Conservation (phyloP, 2,888 invertebrate species). For the Aspidiotus rigidus region DNA sequence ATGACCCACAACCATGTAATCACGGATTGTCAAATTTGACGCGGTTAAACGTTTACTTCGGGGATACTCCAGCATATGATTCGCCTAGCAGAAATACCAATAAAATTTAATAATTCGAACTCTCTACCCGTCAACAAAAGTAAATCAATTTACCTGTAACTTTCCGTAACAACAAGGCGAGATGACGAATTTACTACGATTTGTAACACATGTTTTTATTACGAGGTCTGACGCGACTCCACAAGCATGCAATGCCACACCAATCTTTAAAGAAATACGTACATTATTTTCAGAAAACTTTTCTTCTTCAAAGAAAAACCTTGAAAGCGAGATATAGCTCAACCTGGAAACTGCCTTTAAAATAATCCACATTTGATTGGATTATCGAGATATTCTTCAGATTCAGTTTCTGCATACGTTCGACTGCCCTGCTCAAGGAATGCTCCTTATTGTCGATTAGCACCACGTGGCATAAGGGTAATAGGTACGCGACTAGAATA, state of each 20-base stretch:
- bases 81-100: slow-evolving; percentile 26
- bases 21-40: slow-evolving; percentile 43
- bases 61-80: slow-evolving; percentile 72
- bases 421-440: slow-evolving; percentile 64
- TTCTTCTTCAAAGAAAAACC: background rate
- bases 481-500: slow-evolving; percentile 66
- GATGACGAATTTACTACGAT: slow-evolving; percentile 70
- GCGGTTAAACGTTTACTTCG: slow-evolving; percentile 49
- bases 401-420: slow-evolving; percentile 56
- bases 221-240: slow-evolving; percentile 91
- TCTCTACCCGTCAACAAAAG: background rate
- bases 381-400: slow-evolving; percentile 65
- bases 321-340: background rate
- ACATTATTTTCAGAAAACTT: background rate
- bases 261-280: slow-evolving; percentile 57
- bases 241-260: slow-evolving; percentile 85
- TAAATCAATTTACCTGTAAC: slow-evolving; percentile 5
- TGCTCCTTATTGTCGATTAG: slow-evolving; percentile 87
- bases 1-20: slow-evolving; percentile 75
- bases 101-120: background rate
- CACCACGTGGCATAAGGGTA: slow-evolving; percentile 69
- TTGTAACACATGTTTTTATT: slow-evolving; percentile 67
- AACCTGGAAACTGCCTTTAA: slow-evolving; percentile 53
- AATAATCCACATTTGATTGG: slow-evolving; percentile 87
- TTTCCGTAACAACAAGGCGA: slow-evolving; percentile 94